Evolutionary conservation across 2,797 vertebrate genomes (phyloP).

Genomic region (Neomorphus geoffroyi): DNA sequence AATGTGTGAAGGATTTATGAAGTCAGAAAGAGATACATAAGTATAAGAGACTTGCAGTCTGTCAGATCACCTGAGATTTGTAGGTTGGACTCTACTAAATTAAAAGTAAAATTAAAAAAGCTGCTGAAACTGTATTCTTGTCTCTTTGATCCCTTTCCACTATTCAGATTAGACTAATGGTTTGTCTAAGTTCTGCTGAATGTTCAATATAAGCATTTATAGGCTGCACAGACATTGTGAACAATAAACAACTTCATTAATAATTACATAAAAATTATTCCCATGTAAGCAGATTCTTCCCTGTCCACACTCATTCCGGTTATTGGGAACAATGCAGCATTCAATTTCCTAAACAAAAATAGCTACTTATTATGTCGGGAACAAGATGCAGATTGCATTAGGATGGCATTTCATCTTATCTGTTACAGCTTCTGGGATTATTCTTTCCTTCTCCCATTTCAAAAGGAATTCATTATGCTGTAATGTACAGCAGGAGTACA

Average conservation of each 20-base stretch:
- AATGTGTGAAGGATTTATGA: constrained; percentile 16
- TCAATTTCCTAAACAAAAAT: constrained; percentile 12
- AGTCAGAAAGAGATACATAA: background rate
- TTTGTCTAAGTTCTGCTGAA: constrained; percentile 34
- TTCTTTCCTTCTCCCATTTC: constrained; percentile 47
- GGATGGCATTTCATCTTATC: constrained; percentile 56
- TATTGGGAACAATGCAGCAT: background rate
- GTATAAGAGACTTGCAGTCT: background rate
- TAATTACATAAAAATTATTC: constrained; percentile 43
- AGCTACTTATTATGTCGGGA: constrained; percentile 1
- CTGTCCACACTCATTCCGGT: background rate
- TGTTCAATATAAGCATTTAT: background rate
- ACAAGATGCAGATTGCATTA: constrained; percentile 49
- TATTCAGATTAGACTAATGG: constrained; percentile 18
- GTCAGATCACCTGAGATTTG: constrained; percentile 9
- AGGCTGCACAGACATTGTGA: background rate
- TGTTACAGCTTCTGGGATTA: constrained; percentile 52
- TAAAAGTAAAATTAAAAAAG: constrained; percentile 12
- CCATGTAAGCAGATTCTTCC: background rate
- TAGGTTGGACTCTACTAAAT: background rate
- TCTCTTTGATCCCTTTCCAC: background rate
- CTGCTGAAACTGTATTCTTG: background rate
- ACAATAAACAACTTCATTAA: constrained; percentile 54
- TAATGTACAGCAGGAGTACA: constrained; percentile 37
- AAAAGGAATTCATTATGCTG: constrained; percentile 64